These are phyloP conservation scores for Agrotis exclamationis DNA, from an alignment of 2,888 invertebrate species.

Conservation along the genomic window DNA sequence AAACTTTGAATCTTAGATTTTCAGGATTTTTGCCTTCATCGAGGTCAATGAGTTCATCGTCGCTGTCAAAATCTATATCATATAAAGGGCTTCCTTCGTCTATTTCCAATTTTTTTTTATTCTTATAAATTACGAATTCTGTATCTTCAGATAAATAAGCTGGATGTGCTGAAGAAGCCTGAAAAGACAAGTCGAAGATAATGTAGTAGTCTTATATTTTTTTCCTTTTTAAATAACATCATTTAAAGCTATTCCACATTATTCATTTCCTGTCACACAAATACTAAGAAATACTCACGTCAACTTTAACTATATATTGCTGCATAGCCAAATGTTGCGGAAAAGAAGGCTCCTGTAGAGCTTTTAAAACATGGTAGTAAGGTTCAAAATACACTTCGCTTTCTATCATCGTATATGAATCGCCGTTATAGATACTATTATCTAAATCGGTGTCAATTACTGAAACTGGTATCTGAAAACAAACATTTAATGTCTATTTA, in stretches of 20 bases:
- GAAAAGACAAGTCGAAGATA: conserved; percentile 44
- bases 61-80: not conserved
- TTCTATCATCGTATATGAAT: conserved; percentile 92
- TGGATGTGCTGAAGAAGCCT: conserved; percentile 74
- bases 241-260: not conserved
- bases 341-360: conserved; percentile 91
- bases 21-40: not conserved
- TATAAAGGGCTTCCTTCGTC: not conserved
- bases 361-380: conserved; percentile 93
- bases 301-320: conserved; percentile 92
- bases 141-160: conserved; percentile 68
- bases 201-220: not conserved
- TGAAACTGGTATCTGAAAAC: conserved; percentile 79
- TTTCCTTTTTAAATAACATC: not conserved
- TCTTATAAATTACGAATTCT: conserved; percentile 47
- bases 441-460: conserved; percentile 68
- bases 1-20: conserved; percentile 68
- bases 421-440: conserved; percentile 69
- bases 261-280: not conserved
- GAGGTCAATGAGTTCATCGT: not conserved
- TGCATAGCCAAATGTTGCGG: conserved; percentile 92
- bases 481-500: not conserved
- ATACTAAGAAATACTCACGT: conserved; percentile 78
- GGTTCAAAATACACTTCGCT: conserved; percentile 96
- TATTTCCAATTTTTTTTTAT: conserved; percentile 13